A percentile compares a stretch with the other conserved stretches of the same genome.
Evolutionary conservation across 2,888 invertebrate genomes (phyloP).

Genomic region (Tubulanus polymorphus): DNA sequence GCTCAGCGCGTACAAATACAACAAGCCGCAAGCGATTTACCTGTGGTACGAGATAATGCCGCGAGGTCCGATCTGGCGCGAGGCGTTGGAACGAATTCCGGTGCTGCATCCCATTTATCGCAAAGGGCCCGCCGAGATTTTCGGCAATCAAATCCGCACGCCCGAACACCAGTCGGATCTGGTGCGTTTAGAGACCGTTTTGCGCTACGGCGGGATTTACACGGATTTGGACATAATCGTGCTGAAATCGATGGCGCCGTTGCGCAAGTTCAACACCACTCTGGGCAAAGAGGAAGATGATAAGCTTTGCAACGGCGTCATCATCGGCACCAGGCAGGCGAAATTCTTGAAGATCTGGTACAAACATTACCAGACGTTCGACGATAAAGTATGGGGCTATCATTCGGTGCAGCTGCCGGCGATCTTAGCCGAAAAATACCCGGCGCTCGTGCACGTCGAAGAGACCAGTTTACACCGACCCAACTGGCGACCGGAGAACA

Average conservation of each 20-base stretch:
- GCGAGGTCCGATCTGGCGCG: no score
- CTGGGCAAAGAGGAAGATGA: constrained; percentile 32
- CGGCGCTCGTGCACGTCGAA: constrained; percentile 24
- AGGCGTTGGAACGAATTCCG: no score
- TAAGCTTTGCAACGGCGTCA: constrained; percentile 34
- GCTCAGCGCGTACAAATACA: no score
- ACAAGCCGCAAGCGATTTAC: no score
- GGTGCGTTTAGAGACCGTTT: no score
- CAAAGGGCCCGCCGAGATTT: no score
- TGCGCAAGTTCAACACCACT: constrained; percentile 28
- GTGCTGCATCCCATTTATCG: no score
- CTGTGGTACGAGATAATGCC: no score
- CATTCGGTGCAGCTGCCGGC: constrained; percentile 29
- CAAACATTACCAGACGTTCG: constrained; percentile 27
- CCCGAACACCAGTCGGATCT: no score
- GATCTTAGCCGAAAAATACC: constrained; percentile 21
- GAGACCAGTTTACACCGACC: constrained; percentile 25
- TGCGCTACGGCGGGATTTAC: constrained; percentile 45
- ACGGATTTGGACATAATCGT: constrained; percentile 41
- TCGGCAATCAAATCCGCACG: no score
- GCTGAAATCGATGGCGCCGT: constrained; percentile 27
- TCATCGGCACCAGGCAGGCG: constrained; percentile 29
- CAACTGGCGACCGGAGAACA: constrained; percentile 17
- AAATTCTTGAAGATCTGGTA: constrained; percentile 34
- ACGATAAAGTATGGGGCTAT: constrained; percentile 24